Percentiles rank a stretch among this genome's conserved stretches.
phyloP scores from a whole-genome alignment of 2,113 vertebrate species.

The Mastomys natalensis region DNA sequence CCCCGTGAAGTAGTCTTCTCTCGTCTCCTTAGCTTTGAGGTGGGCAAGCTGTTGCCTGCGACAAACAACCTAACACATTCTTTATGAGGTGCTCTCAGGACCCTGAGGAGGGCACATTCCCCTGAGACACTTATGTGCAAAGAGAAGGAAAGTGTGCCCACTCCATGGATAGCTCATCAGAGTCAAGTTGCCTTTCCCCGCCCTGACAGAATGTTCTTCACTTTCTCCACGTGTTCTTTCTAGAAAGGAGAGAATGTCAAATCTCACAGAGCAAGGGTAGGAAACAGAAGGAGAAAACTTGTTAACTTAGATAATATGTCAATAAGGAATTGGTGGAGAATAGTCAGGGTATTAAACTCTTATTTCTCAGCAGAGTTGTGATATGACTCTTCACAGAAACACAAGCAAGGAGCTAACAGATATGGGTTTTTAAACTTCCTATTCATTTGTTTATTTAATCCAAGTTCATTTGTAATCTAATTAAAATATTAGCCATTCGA shows the following conservation, averaged over 20 bases:
- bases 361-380: neutral
- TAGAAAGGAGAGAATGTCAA: neutral
- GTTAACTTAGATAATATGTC: neutral
- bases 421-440: neutral
- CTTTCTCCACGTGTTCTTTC: neutral
- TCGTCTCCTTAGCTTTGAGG: neutral
- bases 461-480: neutral
- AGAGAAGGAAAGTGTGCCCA: rapidly evolving
- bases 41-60: neutral
- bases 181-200: neutral
- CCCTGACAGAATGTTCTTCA: neutral
- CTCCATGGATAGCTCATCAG: neutral
- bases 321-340: neutral
- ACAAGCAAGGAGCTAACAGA: neutral
- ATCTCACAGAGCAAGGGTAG: neutral
- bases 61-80: neutral
- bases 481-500: neutral
- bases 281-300: neutral
- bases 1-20: neutral
- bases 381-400: neutral
- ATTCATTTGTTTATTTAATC: neutral
- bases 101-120: neutral
- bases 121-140: neutral
- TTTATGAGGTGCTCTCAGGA: neutral
- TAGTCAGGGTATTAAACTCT: neutral